Conservation (phyloP, 2,797 vertebrate genomes). For the Sciaenops ocellatus region DNA sequence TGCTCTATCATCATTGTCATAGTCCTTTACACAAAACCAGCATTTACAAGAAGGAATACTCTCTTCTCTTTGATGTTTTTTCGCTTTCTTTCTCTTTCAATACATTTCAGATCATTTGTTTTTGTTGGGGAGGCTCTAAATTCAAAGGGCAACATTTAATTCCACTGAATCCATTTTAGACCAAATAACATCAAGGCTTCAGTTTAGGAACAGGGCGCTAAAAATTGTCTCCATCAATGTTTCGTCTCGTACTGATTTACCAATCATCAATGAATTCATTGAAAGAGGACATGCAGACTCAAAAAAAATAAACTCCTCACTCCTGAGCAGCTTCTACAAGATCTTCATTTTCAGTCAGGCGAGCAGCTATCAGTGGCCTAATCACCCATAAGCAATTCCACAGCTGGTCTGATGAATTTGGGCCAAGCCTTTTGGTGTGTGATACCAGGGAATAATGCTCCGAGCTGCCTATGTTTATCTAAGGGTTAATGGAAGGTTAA, state of each 20-base stretch:
- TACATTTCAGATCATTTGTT: neutral
- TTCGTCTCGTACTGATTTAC: slow-evolving; percentile 23
- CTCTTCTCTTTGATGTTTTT: neutral
- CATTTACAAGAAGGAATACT: neutral
- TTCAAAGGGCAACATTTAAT: neutral
- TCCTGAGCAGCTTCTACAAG: slow-evolving; percentile 49
- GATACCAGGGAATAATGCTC: slow-evolving; percentile 71
- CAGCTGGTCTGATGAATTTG: slow-evolving; percentile 79
- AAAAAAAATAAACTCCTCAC: slow-evolving; percentile 32
- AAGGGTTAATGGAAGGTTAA: slow-evolving; percentile 89
- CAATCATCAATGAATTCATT: slow-evolving; percentile 19
- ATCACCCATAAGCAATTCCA: slow-evolving; percentile 77
- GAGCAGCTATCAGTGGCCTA: slow-evolving; percentile 73
- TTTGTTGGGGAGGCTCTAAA: neutral
- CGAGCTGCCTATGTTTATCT: slow-evolving; percentile 77
- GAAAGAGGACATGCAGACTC: slow-evolving; percentile 19
- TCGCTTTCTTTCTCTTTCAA: neutral
- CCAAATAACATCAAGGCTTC: neutral
- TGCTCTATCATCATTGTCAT: neutral
- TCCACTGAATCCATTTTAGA: slow-evolving; percentile 4
- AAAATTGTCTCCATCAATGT: slow-evolving; percentile 1
- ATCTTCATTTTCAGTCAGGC: slow-evolving; percentile 65
- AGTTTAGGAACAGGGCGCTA: neutral
- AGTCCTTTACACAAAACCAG: neutral
- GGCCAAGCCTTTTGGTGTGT: slow-evolving; percentile 68